Percentiles rank a stretch among this genome's conserved stretches.
These are phyloP conservation scores for Chelmon rostratus DNA, from an alignment of 2,797 vertebrate genomes.

Conservation along the genomic window DNA sequence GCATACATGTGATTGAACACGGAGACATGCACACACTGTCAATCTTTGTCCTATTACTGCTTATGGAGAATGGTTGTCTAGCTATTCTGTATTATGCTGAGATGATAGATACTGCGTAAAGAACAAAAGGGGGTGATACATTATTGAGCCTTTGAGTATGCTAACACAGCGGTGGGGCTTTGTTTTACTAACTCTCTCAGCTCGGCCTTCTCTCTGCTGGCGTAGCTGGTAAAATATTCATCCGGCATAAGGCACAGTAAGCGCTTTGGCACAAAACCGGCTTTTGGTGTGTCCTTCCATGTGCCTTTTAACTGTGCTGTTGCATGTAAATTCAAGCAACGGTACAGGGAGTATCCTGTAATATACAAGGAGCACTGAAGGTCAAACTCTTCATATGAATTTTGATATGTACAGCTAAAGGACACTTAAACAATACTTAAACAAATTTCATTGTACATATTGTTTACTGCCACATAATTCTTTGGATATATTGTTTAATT, in stretches of 20 bases:
- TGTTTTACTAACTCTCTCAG: constrained; percentile 69
- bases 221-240: constrained; percentile 70
- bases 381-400: constrained; percentile 8
- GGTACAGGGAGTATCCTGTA: background rate
- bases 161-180: constrained; percentile 73
- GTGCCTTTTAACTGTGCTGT: constrained; percentile 16
- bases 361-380: background rate
- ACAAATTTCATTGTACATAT: no score
- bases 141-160: constrained; percentile 75
- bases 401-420: background rate
- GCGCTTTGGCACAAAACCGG: constrained; percentile 19
- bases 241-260: constrained; percentile 46
- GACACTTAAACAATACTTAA: no score
- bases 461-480: no score
- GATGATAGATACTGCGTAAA: constrained; percentile 78
- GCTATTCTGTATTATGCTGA: constrained; percentile 60
- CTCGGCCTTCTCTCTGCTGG: constrained; percentile 54
- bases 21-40: constrained; percentile 44
- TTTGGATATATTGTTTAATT: no score
- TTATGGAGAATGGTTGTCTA: constrained; percentile 69
- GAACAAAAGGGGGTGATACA: constrained; percentile 77
- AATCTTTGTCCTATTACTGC: constrained; percentile 74
- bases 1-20: background rate
- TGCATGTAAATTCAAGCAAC: constrained; percentile 25
- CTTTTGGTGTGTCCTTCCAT: constrained; percentile 24